Evolutionary conservation across 2,797 vertebrate species (phyloP), one percentile per base, ranked within the genome.

Genomic region (Cuniculus paca): DNA sequence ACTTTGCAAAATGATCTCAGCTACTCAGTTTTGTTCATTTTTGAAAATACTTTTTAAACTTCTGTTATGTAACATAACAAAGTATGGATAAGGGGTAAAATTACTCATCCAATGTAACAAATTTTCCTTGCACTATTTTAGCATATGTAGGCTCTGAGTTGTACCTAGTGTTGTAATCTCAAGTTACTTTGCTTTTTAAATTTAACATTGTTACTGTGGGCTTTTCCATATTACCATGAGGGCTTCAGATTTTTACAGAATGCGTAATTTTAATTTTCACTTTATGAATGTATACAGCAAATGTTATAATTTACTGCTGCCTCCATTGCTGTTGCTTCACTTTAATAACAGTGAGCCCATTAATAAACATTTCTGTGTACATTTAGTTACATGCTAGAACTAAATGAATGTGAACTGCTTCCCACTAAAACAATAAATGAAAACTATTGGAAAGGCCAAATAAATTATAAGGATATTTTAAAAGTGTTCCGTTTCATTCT

Each of bases 381-480:
- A 60, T 72, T 93, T 60, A 61, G 36, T 45, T 61, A 83, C 45
- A 79, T 3, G 74, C 36, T 70, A 68, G 68, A 90, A 72, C 16
- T 81, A 80, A 60, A 63, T 39, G 52, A 85, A 54, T 54, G 68
- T 56, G 60, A 88, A 93, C 26, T 63, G 22, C n/a, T 89, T 34
- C 22, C 34, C 70, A 34, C 19, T 77, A 61, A 58, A 54, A 68
- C 72, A 68, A 80, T 22, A 70, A 10, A 88, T 14, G 34, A 58
- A 89, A 88, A 88, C 39, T 60, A 87, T 36, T 81, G 26, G 54
- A 70, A 90, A 90, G 42, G 48, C 54, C 56, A 95, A 56, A 61
- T 63, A 28, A 78, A 68, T 77, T 77, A 39, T 50, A 34, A 72
- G 78, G 70, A 39, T 79, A 84, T 52, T 58, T 91, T 34, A 52